Evolutionary conservation across 2,888 invertebrate species (phyloP), one percentile per base, ranked within the genome.

Genomic region (Elegia similella): DNA sequence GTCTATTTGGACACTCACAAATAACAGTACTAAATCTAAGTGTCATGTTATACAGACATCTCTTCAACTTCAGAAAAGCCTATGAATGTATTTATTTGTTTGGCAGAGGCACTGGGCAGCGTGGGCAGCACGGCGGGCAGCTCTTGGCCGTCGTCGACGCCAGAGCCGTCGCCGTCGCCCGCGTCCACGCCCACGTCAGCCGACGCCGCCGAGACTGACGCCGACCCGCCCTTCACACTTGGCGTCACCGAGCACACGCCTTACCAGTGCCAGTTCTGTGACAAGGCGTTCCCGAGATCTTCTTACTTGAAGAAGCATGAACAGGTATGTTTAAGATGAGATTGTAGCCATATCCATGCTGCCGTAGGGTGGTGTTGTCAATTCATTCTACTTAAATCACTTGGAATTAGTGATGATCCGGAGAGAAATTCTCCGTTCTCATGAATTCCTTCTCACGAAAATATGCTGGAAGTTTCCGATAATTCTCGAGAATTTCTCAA

Each of bases 281-380:
- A 97, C 79, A 96, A 97, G 84, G 96, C 97, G 67, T 98, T 97
- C 88, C 95, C 97, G 15, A 93, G 97, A 69, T 94, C 96, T 67
- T 96, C 96, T 64, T 96, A 96, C 82, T 93, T 98, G 71, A 97
- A 97, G 90, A 96, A 97, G 88, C 98, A 98, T 93, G 97, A 98
- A 88, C 97, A 97, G 96, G 97, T 5, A 23, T 23, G 23, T 23
- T 23, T 23, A 23, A 23, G 23, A 3, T n/a, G n/a, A 15, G 23
- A 5, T 5, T 5, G 2, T 23, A 3, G 23, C 5, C 23, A 23
- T 23, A 5, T 23, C 23, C 23, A 23, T 23, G 23, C 23, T 23
- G 5, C 23, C 23, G 23, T 23, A 23, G 23, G 23, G 23, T 23
- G 23, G 5, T 23, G n/a, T n/a, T n/a, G n/a, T n/a, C n/a, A n/a